Base-by-base conservation (phyloP, 1,140 invertebrate species). In the Dryas iulia region DNA sequence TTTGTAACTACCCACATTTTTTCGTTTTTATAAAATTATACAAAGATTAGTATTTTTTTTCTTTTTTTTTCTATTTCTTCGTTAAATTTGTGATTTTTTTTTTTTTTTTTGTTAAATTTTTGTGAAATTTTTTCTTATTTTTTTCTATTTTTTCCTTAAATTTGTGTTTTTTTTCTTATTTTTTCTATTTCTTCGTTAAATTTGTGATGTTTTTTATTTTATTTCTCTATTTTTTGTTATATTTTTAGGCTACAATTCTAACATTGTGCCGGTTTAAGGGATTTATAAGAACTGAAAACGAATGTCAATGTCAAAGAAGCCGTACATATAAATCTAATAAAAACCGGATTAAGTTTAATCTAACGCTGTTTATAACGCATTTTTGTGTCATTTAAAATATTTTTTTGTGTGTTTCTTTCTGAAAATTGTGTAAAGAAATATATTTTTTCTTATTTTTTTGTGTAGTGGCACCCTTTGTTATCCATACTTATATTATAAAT, bases 221-320 rank as follows among this genome's bases (percentile, higher is more conserved):
- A n/a, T n/a, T n/a, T n/a, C n/a, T n/a, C n/a, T n/a, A n/a, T n/a
- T n/a, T n/a, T n/a, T n/a, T 35, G n/a, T 2, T 47, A 28, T 28
- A 28, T 47, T 47, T 47, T 18, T 6, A 21, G 39, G 5, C 2
- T 47, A 0, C 11, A 5, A n/a, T 18, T 61, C 30, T 21, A 59
- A 58, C 39, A 47, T 21, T 47, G 39, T 47, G 14, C n/a, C 39
- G 8, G 39, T 47, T 3, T 47, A 47, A 47, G 0, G 39, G 39
- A 21, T 47, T 47, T 47, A 47, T 21, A 18, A 7, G 0, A 47
- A 47, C 14, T 47, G 39, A 47, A 47, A 39, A 39, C 39, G n/a
- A 31, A 26, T 24, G 25, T 59, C 64, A 66, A 59, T 66, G 64
- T 52, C 64, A 66, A n/a, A 7, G 64, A 66, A 66, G 23, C 64